Evolutionary conservation across 2,113 vertebrate genomes (phyloP).

Genomic region (Pteruthius melanotis): DNA sequence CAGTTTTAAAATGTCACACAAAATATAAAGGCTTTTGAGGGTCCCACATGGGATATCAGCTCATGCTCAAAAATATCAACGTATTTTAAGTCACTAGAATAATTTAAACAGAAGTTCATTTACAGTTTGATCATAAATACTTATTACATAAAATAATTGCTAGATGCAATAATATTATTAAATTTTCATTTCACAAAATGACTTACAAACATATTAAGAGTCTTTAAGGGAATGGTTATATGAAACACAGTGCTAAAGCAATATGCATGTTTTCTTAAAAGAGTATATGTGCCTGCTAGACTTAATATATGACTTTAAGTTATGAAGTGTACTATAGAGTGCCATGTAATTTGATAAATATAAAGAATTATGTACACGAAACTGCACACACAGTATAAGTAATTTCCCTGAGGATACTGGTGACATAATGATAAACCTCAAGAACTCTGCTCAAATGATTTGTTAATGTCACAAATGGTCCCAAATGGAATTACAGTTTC

Average conservation of each 20-base stretch:
- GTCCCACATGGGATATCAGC: background rate
- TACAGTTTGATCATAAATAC: background rate
- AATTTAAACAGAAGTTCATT: background rate
- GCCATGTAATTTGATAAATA: constrained; percentile 55
- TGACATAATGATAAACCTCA: constrained; percentile 44
- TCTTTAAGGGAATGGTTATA: background rate
- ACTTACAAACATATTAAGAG: background rate
- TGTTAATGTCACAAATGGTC: constrained; percentile 38
- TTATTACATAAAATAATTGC: background rate
- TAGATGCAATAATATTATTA: background rate
- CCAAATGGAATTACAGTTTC: constrained; percentile 44
- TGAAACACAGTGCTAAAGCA: background rate
- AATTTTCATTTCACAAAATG: background rate
- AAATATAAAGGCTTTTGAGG: background rate
- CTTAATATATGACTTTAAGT: constrained; percentile 7
- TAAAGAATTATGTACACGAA: constrained; percentile 22
- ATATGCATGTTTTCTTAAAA: background rate
- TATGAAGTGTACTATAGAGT: constrained; percentile 10
- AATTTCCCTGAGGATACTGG: constrained; percentile 40
- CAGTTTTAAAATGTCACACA: background rate
- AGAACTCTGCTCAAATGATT: constrained; percentile 26
- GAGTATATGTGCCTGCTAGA: background rate
- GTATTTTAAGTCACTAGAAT: background rate
- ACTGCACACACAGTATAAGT: constrained; percentile 31
- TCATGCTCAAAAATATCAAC: background rate